Evolutionary conservation across 64 coral and sea anemone species (phyloP), one percentile per base, ranked within the genome.

Genomic region (Acropora tenuis): DNA sequence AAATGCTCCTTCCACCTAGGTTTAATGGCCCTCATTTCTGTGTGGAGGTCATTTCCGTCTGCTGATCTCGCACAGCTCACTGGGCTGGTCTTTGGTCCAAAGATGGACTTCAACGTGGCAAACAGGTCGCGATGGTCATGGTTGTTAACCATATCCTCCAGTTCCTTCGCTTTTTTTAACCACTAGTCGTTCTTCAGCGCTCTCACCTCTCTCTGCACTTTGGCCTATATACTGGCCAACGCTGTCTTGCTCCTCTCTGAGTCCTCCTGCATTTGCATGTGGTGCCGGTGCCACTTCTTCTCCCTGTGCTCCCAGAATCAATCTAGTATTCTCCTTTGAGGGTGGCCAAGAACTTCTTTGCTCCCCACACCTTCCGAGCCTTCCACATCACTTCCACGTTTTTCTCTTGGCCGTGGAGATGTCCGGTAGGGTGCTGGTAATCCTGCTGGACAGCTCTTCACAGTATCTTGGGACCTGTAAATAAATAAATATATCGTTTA

Each of bases 1-100:
- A 86, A 86, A 42, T 86, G 61, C 48, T 66, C 83, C 83, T 49
- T 86, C 83, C 83, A 86, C 49, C 83, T 86, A 16, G 67, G 17
- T 16, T 46, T 86, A 20, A 69, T 69, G 17, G 41, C 59, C 9
- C 10, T 19, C 9, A 69, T 19, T 1, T 86, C 83, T 73, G 59
- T 73, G 59, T 71, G 59, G 9, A 86, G 61, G 60, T 67, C 72
- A 2, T 50, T 57, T 13, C 59, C 83, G 1, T 69, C 83, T 13
- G 63, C 83, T 69, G 83, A 86, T 40, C 47, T 67, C 59, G 72
- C 59, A 43, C 60, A 65, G 48, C 47, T 47, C 1, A 78, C 48
- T 2, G n/a, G 72, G 75, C 57, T 76, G 40, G 50, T 76, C 73
- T 75, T 55, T 4, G 86, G 86, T 76, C 86, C 86, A 78, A 77